Evolutionary conservation across 2,797 vertebrate species (phyloP), one percentile per base, ranked within the genome.

Genomic region (Cichlasoma orientale): DNA sequence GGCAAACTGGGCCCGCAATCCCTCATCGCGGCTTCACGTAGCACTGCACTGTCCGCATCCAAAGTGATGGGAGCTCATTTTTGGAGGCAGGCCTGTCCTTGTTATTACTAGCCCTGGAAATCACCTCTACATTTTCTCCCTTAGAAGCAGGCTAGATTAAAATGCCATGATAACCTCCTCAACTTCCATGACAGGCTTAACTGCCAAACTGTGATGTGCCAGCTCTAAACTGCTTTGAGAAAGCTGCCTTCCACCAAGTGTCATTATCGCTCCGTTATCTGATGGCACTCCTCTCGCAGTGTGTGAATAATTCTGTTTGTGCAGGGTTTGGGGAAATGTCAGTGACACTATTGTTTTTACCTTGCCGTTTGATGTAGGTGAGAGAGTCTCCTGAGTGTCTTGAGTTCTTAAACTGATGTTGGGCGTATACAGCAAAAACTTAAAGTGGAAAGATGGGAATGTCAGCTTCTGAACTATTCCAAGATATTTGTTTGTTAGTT

Each of bases 281-380:
- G 84, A 87, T 93, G 93, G 88, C 92, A 91, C 91, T 92, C 88
- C 89, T 89, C 89, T 90, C 87, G 68, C 92, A 79, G 82, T 80
- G 81, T 87, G 92, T 96, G 93, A 96, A 96, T 96, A 95, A 96
- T 96, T 96, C 95, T 93, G 93, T 96, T 96, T 96, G 95, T 95
- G 93, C 91, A 66, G 84, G 86, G 86, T 94, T 95, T 94, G 90
- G 91, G 89, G 90, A 92, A 83, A 90, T 92, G 94, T 93, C 94
- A 93, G 86, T 93, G 94, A 95, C 94, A 94, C 94, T 87, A 88
- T 93, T 94, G 93, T 94, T 93, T 94, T 93, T 93, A 90, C 88
- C 82, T 87, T 88, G 79, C 82, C 70, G 90, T 96, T 96, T 96
- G 95, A 96, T 95, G 95, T 95, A 82, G 88, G 90, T 82, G 89